Conservation (phyloP, 1,140 invertebrate genomes). For the Scylla paramamosain region DNA sequence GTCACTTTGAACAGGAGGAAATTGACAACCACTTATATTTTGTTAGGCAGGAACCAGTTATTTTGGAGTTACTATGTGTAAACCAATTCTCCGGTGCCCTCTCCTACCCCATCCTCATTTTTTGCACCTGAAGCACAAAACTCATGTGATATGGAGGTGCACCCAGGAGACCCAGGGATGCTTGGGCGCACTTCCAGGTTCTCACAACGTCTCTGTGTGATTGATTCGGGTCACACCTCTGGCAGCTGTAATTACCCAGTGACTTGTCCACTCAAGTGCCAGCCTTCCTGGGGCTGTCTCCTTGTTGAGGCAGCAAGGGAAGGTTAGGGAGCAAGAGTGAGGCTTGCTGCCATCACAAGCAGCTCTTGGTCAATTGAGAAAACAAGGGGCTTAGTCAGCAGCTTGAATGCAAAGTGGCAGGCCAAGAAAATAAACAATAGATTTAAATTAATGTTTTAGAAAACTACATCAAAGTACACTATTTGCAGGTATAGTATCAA, state of each 20-base stretch:
- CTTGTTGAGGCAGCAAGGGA: neutral
- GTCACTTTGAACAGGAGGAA: neutral
- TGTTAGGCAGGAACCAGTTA: neutral
- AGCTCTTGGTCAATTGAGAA: neutral
- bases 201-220: neutral
- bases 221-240: constrained; percentile 12
- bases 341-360: neutral
- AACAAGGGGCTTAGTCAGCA: neutral
- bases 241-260: neutral
- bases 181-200: constrained; percentile 17
- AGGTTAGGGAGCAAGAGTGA: neutral
- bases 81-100: neutral
- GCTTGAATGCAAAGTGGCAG: neutral
- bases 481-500: neutral
- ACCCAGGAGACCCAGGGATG: constrained; percentile 31
- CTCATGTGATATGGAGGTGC: constrained; percentile 50
- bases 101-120: neutral
- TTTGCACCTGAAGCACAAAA: constrained; percentile 57
- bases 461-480: neutral
- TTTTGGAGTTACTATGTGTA: neutral
- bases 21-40: neutral
- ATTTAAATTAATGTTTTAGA: neutral
- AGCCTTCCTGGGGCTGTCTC: neutral
- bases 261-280: neutral
- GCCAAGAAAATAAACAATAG: neutral